These are phyloP conservation scores for Tricholaema leucomelas DNA, from an alignment of 2,113 vertebrate genomes.

Conservation along the genomic window DNA sequence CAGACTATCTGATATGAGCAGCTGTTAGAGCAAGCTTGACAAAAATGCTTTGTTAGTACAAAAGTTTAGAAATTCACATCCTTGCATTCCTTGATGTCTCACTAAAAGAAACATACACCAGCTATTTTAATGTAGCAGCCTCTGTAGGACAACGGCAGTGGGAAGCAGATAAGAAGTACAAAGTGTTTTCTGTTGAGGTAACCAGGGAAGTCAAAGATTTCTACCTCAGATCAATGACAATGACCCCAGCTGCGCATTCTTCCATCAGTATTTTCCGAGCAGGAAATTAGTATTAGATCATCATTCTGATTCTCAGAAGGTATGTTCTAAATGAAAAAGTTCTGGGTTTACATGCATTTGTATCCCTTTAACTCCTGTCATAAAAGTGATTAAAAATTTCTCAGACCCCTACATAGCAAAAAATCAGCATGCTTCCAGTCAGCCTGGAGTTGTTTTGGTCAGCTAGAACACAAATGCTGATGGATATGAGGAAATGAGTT, in stretches of 20 bases:
- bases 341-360: neutral
- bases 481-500: neutral
- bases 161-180: conserved; percentile 68
- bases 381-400: neutral
- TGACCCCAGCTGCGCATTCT: neutral
- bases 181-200: conserved; percentile 42
- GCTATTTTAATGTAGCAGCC: conserved; percentile 53
- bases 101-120: conserved; percentile 26
- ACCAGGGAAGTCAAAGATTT: conserved; percentile 26
- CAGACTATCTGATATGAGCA: conserved; percentile 48
- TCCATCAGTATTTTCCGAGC: conserved; percentile 2
- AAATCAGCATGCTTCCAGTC: neutral
- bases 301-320: neutral
- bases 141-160: conserved; percentile 10
- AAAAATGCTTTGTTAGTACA: conserved; percentile 41
- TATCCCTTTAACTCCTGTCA: neutral
- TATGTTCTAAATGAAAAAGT: neutral
- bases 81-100: conserved; percentile 61
- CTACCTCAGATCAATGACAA: conserved; percentile 16
- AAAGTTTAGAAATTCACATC: conserved; percentile 68
- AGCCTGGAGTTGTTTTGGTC: neutral
- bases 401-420: neutral
- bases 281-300: neutral
- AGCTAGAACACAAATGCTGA: neutral
- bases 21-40: conserved; percentile 34